Evolutionary conservation across 2,888 invertebrate genomes (phyloP), one percentile per base, ranked within the genome.

Genomic region (Volucella inanis): DNA sequence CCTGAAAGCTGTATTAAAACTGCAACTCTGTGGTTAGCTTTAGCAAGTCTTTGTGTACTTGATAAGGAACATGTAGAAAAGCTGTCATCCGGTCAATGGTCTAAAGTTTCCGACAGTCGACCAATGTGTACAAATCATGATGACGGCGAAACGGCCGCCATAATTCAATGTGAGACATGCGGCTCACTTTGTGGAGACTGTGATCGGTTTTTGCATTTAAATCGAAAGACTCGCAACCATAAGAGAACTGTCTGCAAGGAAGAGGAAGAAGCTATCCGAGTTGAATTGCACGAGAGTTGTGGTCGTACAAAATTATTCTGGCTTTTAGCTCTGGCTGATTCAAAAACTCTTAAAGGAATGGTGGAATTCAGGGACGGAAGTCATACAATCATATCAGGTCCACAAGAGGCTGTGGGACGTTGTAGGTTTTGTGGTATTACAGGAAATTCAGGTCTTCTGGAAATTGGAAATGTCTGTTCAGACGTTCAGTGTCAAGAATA

Each of bases 231-330:
- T 1, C 94, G 97, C 76, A 94, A 94, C 83, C 99, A 99, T 91
- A 95, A 96, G 87, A 93, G 98, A 91, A 92, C 92, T 52, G 92
- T 92, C 0, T 98, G 98, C 92, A 98, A 98, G 91, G 98, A 98
- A 90, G 98, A 98, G 90, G 98, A 98, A 90, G 98, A 98, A 91
- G 97, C 98, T 0, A 98, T 99, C 83, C 96, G 97, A 86, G 97
- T 99, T 6, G 98, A 99, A 92, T 94, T 99, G n/a, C 99, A 99
- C 92, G 99, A 98, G 92, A 96, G 96, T 0, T 99, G 99, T 91
- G 99, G 99, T 0, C 94, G 99, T 47, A 98, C 98, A 1, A 98
- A 99, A 92, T 93, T 99, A 6, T 98, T 98, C 92, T 99, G 99
- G 98, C 93, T 99, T 8, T 93, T 98, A 89, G 96, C 98, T 0